phyloP scores from a whole-genome alignment of 2,113 vertebrate genomes.

The Crypturellus undulatus region DNA sequence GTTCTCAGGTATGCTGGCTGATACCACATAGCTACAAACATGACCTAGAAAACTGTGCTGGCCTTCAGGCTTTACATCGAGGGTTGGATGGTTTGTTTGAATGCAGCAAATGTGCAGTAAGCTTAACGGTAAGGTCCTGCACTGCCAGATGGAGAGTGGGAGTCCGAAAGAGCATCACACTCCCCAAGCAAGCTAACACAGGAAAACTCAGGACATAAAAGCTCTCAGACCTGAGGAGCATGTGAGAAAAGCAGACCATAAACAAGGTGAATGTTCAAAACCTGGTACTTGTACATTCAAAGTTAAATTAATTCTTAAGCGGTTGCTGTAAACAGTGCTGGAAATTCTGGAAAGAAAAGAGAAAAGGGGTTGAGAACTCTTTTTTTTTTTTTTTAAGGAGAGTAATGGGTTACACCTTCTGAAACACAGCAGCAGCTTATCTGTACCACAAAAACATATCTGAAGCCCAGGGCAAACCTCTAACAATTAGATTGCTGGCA shows the following conservation, averaged over 20 bases:
- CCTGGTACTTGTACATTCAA: not conserved
- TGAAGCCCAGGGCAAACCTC: not conserved
- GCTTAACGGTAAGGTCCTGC: not conserved
- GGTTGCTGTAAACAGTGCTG: not conserved
- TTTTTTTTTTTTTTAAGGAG: not conserved
- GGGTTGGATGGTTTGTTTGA: not conserved
- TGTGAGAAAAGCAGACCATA: not conserved
- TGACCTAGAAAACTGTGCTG: not conserved
- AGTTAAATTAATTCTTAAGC: not conserved
- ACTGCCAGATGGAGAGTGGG: not conserved
- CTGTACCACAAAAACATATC: not conserved
- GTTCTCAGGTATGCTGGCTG: constrained; percentile 88
- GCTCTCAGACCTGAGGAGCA: not conserved
- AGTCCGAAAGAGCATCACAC: not conserved
- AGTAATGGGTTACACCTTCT: not conserved
- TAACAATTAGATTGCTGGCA: not conserved
- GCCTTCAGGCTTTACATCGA: not conserved
- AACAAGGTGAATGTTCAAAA: not conserved
- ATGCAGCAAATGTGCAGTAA: not conserved
- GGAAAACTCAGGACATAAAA: not conserved
- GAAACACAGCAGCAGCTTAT: not conserved
- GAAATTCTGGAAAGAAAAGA: not conserved
- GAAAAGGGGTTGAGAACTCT: not conserved
- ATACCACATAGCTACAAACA: not conserved
- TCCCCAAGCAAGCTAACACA: not conserved